These are phyloP conservation scores for Colletes collaris DNA, from an alignment of 2,888 invertebrate genomes.

Conservation along the genomic window DNA sequence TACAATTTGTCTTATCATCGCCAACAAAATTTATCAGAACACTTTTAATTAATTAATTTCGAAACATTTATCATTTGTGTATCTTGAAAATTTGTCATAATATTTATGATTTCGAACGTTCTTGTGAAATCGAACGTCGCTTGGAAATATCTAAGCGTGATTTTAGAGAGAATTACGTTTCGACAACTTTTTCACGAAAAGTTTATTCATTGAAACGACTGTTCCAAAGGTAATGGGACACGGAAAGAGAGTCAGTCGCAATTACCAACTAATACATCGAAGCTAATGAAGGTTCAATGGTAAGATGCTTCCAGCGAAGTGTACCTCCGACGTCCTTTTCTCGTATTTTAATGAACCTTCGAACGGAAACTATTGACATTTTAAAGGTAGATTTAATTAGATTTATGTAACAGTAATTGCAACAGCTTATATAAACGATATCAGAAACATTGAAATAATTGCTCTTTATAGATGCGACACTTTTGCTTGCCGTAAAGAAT, in stretches of 20 bases:
- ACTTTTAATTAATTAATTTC: too few relatives aligned
- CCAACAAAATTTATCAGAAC: too few relatives aligned
- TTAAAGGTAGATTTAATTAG: not conserved
- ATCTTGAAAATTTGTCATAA: too few relatives aligned
- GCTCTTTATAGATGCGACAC: not conserved
- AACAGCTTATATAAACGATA: not conserved
- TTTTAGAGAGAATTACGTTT: not conserved
- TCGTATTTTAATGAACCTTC: conserved; percentile 19
- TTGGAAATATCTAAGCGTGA: not conserved
- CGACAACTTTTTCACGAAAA: not conserved
- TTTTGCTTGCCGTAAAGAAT: too few relatives aligned
- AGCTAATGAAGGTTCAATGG: conserved; percentile 28
- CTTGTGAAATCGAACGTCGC: too few relatives aligned
- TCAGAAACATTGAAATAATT: not conserved
- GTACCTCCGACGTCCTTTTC: conserved; percentile 1
- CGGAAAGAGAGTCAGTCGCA: conserved; percentile 1
- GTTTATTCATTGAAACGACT: conserved; percentile 1
- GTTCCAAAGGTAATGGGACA: conserved; percentile 4
- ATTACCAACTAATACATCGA: conserved; percentile 45
- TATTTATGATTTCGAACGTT: too few relatives aligned
- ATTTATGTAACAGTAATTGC: not conserved
- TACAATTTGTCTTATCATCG: too few relatives aligned
- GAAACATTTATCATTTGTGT: too few relatives aligned
- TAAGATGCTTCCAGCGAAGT: not conserved
- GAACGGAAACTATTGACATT: conserved; percentile 1